Percentiles rank a stretch among this genome's conserved stretches.
Conservation (phyloP, 2,888 invertebrate genomes). For the Sussaba pulchella region DNA sequence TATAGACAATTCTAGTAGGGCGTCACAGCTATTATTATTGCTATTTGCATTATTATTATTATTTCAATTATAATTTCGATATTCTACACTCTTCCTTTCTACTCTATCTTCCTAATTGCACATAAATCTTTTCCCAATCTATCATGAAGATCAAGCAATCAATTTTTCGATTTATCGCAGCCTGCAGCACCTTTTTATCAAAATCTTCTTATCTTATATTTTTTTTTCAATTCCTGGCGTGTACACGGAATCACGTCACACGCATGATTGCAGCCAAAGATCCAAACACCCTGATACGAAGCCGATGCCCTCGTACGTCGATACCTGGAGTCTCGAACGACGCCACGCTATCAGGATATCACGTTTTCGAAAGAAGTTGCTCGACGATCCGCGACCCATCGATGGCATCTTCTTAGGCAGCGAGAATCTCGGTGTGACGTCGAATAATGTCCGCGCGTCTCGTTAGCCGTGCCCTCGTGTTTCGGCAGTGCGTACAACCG, state of each 20-base stretch:
- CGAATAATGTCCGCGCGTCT: conserved; percentile 50
- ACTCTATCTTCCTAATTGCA: not conserved
- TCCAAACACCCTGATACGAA: conserved; percentile 15
- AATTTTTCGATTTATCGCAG: not conserved
- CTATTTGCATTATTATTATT: too few species aligned
- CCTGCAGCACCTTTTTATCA: not conserved
- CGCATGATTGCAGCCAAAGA: conserved; percentile 24
- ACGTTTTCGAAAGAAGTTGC: too few species aligned
- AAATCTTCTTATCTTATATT: conserved; percentile 6
- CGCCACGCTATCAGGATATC: too few species aligned
- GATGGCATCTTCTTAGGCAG: too few species aligned
- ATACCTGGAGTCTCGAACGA: not conserved
- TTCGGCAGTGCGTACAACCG: not conserved
- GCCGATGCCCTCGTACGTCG: not conserved
- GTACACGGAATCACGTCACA: conserved; percentile 40
- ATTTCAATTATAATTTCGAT: too few species aligned
- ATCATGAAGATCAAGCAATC: not conserved
- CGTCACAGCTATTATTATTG: too few species aligned
- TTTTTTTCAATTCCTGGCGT: conserved; percentile 15
- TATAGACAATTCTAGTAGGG: too few species aligned
- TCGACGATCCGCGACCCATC: too few species aligned
- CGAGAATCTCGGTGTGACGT: too few species aligned
- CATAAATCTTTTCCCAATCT: not conserved
- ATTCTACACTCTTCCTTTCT: not conserved
- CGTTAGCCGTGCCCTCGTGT: conserved; percentile 32